These are phyloP conservation scores for Ashinkailepas kermadecensis DNA, from an alignment of 2,888 invertebrate genomes.

Conservation along the genomic window DNA sequence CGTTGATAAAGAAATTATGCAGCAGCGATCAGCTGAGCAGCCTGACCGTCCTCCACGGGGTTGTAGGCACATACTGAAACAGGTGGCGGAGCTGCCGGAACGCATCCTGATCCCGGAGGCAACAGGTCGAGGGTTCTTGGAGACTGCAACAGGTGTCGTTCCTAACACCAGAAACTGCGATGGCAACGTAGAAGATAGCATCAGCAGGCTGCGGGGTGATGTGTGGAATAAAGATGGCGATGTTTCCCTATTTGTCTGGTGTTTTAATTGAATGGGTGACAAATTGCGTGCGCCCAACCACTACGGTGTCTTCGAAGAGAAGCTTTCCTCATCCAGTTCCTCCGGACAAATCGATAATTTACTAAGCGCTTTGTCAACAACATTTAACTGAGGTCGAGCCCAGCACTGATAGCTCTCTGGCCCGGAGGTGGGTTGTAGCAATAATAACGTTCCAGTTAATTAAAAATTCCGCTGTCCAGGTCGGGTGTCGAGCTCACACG, in stretches of 20 bases:
- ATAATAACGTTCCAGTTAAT: background rate
- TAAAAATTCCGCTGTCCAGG: background rate
- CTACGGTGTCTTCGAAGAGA: background rate
- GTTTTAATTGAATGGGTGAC: background rate
- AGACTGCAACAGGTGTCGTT: too few species aligned
- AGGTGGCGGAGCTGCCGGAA: too few species aligned
- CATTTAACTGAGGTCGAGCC: background rate
- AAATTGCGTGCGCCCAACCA: background rate
- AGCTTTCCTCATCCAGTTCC: too few species aligned
- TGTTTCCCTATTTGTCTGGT: background rate
- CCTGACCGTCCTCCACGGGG: background rate
- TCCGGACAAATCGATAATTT: background rate
- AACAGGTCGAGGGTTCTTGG: too few species aligned
- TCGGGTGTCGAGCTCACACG: background rate
- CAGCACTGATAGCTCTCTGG: background rate
- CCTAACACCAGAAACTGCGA: background rate
- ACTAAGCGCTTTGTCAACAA: background rate
- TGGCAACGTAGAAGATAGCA: background rate
- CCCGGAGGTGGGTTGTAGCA: background rate
- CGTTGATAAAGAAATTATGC: conserved; percentile 3
- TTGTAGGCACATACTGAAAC: background rate
- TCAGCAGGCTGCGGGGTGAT: background rate
- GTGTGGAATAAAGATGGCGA: background rate
- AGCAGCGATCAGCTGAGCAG: background rate
- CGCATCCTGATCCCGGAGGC: too few species aligned